Evolutionary conservation across 1,140 invertebrate genomes (phyloP), one percentile per base, ranked within the genome.

Genomic region (Agrypnia vestita): DNA sequence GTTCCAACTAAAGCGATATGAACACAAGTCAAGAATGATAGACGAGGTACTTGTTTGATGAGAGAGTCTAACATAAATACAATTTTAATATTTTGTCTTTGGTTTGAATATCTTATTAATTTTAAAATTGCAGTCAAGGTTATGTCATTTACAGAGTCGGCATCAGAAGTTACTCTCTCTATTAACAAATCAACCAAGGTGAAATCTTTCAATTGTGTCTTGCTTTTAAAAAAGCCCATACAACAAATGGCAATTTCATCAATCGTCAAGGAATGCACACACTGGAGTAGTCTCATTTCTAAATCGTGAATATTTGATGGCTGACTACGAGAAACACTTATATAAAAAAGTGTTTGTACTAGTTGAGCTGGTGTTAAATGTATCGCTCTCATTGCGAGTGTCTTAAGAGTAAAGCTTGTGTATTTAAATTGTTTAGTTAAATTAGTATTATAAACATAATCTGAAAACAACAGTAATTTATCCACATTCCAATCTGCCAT

Each of bases 171-270:
- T 4, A 90, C 78, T 73, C 86, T 88, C 3, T 83, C 21, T 1
- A 91, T 86, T 11, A 93, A 86, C 35, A 86, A 84, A 10, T 80
- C 10, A 1, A 91, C 6, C 15, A 93, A 83, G 0, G 84, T 51
- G 0, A 81, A 35, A 84, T 89, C 87, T 76, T 84, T 86, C n/a
- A 93, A 89, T n/a, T 77, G 86, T 0, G 86, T 91, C 80, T 92
- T 86, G 0, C 89, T 91, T 86, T 93, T 93, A 77, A 93, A 93
- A 84, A 92, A 93, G 0, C 90, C 91, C 86, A 93, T 89, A 13
- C 89, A 86, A 72, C 92, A 84, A 9, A 93, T 86, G 12, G 87
- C 90, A 19, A 93, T 49, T 84, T 94, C 92, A 73, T 90, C 86
- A 0, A 90, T 75, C 1, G 84, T 86, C 82, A 93, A 87, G 6